phyloP scores from a whole-genome alignment of 1,140 invertebrate genomes.

The Ptiloglossa arizonensis region DNA sequence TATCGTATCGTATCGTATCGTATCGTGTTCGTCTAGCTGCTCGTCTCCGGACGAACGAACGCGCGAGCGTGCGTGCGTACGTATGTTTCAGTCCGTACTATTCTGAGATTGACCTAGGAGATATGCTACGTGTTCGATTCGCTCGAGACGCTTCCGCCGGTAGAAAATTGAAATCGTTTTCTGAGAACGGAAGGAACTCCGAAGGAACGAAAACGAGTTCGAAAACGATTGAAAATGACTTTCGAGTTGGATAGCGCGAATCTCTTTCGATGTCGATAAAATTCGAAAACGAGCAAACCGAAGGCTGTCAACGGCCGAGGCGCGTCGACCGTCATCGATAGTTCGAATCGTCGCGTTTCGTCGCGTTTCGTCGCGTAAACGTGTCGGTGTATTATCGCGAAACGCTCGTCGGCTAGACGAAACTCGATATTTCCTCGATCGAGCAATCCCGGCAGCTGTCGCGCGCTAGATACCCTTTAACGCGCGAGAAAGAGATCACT shows the following conservation, averaged over 20 bases:
- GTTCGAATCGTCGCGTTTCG: conserved; percentile 30
- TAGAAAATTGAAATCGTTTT: background rate
- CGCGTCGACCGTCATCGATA: conserved; percentile 15
- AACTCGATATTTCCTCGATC: conserved; percentile 77
- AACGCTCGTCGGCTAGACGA: conserved; percentile 51
- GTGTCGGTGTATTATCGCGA: conserved; percentile 51
- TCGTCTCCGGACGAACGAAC: too few relatives aligned
- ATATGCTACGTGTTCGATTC: conserved; percentile 40
- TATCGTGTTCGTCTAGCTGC: background rate
- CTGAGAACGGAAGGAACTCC: background rate
- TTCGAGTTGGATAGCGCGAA: background rate
- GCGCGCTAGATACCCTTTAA: conserved; percentile 70
- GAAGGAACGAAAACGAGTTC: too few relatives aligned
- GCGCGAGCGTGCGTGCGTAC: conserved; percentile 5
- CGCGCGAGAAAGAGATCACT: conserved; percentile 40
- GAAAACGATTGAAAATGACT: background rate
- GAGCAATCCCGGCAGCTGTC: conserved; percentile 74
- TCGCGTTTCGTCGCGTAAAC: conserved; percentile 49
- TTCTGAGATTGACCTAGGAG: conserved; percentile 52
- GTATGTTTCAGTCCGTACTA: conserved; percentile 26
- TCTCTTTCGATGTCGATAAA: background rate
- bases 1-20: background rate
- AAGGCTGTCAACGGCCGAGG: background rate
- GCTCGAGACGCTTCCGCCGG: background rate
- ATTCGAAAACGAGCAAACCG: background rate